Evolutionary conservation across 2,113 vertebrate species (phyloP).

Genomic region (Nerophis ophidion): DNA sequence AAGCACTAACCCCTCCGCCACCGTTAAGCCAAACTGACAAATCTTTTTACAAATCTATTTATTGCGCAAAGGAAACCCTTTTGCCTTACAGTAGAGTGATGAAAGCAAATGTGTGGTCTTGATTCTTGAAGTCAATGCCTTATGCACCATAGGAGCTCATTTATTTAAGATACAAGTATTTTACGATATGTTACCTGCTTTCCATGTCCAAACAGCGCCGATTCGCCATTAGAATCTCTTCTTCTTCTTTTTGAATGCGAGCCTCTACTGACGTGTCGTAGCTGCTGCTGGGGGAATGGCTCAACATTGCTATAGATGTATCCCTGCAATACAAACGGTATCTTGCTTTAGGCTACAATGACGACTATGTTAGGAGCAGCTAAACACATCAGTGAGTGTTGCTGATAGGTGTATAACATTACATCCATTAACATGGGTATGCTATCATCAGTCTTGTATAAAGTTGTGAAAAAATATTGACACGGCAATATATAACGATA

Average conservation of each 20-base stretch:
- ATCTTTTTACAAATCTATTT: no score
- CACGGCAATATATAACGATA: no score
- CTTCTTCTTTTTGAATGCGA: conserved; percentile 96
- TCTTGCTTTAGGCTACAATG: neutral
- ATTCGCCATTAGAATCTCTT: conserved; percentile 96
- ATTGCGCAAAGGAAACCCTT: no score
- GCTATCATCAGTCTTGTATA: no score
- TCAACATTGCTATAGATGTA: conserved; percentile 78
- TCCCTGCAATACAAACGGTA: conserved; percentile 70
- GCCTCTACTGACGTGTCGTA: conserved; percentile 93
- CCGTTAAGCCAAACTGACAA: no score
- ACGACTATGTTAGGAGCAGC: neutral
- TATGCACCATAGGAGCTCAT: neutral
- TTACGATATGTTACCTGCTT: conserved; percentile 76
- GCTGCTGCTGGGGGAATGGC: conserved; percentile 88
- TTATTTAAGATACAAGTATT: neutral
- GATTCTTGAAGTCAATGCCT: no score
- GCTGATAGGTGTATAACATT: no score
- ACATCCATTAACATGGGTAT: no score
- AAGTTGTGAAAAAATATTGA: no score
- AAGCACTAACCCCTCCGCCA: no score
- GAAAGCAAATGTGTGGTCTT: no score
- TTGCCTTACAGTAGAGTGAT: no score
- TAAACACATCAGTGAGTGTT: neutral
- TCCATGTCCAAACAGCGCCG: conserved; percentile 97